A percentile compares a stretch with the other conserved stretches of the same genome.
phyloP scores from a whole-genome alignment of 1,140 invertebrate genomes.

The Drosophila sturtevanti region DNA sequence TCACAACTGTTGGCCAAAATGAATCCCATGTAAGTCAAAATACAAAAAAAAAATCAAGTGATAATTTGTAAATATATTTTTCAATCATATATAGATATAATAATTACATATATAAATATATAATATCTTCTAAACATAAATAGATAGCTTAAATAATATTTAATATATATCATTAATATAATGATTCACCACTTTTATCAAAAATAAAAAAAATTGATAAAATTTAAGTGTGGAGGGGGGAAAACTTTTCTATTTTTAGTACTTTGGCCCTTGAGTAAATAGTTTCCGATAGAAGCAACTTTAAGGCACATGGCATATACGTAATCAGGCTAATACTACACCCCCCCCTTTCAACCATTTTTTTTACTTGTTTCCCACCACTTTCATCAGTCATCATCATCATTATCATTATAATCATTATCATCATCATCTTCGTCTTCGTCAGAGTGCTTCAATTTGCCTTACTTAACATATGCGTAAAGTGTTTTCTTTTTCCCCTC shows the following conservation, averaged over 20 bases:
- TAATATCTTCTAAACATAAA: no score
- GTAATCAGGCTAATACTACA: conserved; percentile 27
- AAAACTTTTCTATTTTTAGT: neutral
- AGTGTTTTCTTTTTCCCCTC: conserved; percentile 53
- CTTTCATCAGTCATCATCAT: neutral
- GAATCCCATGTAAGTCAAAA: conserved; percentile 83
- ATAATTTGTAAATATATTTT: neutral
- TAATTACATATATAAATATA: no score
- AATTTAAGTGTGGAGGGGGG: neutral
- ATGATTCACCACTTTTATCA: no score
- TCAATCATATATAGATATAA: neutral
- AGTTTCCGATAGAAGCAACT: conserved; percentile 10
- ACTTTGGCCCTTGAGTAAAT: neutral
- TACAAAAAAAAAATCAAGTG: neutral
- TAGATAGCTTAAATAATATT: no score
- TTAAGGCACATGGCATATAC: conserved; percentile 37
- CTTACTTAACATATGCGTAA: conserved; percentile 69
- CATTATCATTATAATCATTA: neutral
- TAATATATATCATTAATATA: no score
- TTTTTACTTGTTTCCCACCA: neutral
- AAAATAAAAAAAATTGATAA: no score
- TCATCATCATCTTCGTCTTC: neutral
- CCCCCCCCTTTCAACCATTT: neutral
- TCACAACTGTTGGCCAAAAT: conserved; percentile 78
- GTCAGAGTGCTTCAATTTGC: conserved; percentile 56